These are phyloP conservation scores for Orestias chungarensis DNA, from an alignment of 2,797 vertebrate species.

Conservation along the genomic window DNA sequence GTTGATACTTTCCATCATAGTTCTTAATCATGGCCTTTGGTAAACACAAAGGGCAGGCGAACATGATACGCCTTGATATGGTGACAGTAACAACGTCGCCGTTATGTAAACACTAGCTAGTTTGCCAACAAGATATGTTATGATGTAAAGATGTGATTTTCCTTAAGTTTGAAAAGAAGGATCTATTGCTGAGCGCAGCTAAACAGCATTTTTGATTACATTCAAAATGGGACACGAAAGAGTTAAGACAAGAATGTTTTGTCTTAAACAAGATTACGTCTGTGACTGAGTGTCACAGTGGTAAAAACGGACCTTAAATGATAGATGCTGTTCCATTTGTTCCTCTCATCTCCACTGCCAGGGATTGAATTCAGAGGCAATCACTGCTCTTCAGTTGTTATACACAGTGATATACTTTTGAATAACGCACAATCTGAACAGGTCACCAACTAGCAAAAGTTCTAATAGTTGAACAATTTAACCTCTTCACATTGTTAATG, in stretches of 20 bases:
- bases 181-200: neutral
- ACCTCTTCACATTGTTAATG: too few species aligned
- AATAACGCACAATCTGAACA: conserved; percentile 51
- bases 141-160: neutral
- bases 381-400: neutral
- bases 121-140: conserved; percentile 2
- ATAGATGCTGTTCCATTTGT: conserved; percentile 11
- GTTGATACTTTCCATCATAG: conserved; percentile 64
- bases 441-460: conserved; percentile 9
- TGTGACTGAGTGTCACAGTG: conserved; percentile 3
- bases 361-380: neutral
- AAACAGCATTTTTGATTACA: neutral
- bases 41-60: conserved; percentile 42
- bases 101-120: conserved; percentile 26
- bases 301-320: conserved; percentile 30
- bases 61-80: conserved; percentile 20
- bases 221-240: neutral
- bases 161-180: neutral
- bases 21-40: conserved; percentile 67
- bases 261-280: neutral
- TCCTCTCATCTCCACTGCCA: neutral
- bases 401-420: neutral
- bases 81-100: conserved; percentile 30
- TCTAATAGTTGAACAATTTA: too few species aligned
- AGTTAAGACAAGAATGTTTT: neutral